phyloP scores from a whole-genome alignment of 2,797 vertebrate species.

The Hoplostethus mediterraneus region DNA sequence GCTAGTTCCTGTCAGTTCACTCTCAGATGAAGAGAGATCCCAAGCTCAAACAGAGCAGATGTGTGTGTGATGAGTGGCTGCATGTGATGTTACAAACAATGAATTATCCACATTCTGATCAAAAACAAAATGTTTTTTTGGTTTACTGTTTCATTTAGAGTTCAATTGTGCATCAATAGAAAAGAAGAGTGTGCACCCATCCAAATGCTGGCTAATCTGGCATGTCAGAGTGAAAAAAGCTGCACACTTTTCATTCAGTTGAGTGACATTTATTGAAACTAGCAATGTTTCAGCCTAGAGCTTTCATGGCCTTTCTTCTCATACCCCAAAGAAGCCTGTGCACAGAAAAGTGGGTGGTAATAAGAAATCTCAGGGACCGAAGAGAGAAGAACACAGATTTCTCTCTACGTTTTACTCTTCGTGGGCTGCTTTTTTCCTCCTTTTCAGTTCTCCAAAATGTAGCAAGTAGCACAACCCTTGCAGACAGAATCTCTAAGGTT shows the following conservation, averaged over 20 bases:
- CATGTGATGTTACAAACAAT: not conserved
- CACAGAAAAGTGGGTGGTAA: constrained; percentile 8
- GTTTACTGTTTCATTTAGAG: not conserved
- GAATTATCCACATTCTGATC: not conserved
- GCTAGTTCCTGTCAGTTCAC: constrained; percentile 5
- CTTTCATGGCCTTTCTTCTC: constrained; percentile 5
- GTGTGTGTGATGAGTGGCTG: not conserved
- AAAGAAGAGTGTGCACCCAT: not conserved
- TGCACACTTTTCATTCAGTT: not conserved
- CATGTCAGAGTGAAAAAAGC: not conserved
- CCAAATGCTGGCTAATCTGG: not conserved
- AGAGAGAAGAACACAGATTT: not conserved
- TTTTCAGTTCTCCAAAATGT: not conserved
- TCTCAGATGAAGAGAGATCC: constrained; percentile 9
- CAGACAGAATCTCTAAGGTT: not conserved
- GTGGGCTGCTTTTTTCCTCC: not conserved
- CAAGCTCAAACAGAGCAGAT: constrained; percentile 1
- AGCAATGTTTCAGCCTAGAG: not conserved
- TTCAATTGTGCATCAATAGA: not conserved
- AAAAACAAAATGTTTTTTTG: not conserved
- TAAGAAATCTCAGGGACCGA: constrained; percentile 30
- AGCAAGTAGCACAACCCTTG: constrained; percentile 1
- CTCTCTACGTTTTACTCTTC: not conserved
- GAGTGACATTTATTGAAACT: constrained; percentile 39
- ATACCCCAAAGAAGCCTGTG: not conserved